Percentiles rank a stretch among this genome's conserved stretches.
phyloP scores from a whole-genome alignment of 2,113 vertebrate species.

The Aix galericulata region DNA sequence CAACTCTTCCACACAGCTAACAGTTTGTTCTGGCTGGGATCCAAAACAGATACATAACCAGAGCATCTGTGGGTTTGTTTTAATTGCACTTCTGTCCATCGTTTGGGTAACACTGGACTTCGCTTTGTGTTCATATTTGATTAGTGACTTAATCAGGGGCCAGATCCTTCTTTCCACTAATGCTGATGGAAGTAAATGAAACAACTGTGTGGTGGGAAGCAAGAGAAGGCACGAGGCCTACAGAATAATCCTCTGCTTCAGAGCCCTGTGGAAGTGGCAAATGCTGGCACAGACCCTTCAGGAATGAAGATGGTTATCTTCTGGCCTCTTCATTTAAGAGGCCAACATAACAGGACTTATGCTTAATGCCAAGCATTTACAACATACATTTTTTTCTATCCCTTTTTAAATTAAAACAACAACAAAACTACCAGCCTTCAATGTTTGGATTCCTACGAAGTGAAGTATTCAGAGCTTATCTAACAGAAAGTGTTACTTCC shows the following conservation, averaged over 20 bases:
- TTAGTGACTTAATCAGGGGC: background rate
- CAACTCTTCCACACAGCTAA: constrained; percentile 5
- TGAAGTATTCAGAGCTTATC: background rate
- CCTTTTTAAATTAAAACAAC: background rate
- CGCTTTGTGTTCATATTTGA: background rate
- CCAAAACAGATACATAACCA: background rate
- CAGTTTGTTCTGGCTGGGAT: constrained; percentile 19
- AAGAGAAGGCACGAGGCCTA: background rate
- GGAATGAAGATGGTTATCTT: background rate
- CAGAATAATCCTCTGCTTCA: background rate
- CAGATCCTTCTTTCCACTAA: background rate
- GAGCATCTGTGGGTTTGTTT: constrained; percentile 7
- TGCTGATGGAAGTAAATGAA: background rate
- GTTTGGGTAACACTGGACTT: background rate
- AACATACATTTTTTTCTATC: background rate
- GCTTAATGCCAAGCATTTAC: background rate
- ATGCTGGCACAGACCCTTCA: background rate
- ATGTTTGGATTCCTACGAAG: background rate
- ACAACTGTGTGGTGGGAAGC: background rate
- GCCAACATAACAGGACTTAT: background rate
- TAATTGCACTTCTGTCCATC: constrained; percentile 3
- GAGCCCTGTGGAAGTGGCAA: background rate
- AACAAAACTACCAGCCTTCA: background rate
- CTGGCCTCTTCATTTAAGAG: background rate
- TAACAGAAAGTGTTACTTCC: background rate